Conservation (phyloP, 1,140 invertebrate species). For the Drosophila teissieri region DNA sequence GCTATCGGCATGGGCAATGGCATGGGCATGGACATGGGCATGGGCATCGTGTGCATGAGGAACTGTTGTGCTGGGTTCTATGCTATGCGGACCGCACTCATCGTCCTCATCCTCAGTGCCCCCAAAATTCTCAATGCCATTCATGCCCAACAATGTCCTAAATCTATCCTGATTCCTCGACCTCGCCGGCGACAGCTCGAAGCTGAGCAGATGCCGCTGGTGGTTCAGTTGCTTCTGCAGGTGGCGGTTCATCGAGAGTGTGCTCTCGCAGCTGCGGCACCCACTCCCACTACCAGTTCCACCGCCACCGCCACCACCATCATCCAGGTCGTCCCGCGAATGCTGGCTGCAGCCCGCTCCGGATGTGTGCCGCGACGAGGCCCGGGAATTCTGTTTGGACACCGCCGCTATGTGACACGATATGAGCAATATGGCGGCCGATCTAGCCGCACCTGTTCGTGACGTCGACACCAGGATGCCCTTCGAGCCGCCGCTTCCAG, state of each 20-base stretch:
- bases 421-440: constrained; percentile 95
- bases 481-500: constrained; percentile 62
- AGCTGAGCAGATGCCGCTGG: constrained; percentile 83
- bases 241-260: constrained; percentile 82
- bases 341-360: constrained; percentile 82
- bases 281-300: constrained; percentile 56
- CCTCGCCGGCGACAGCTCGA: constrained; percentile 81
- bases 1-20: constrained; percentile 9
- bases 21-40: not conserved
- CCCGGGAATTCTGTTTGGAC: constrained; percentile 79
- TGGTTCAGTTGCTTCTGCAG: constrained; percentile 84
- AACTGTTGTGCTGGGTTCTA: constrained; percentile 64
- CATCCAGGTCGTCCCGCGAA: constrained; percentile 80
- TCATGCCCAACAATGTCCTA: constrained; percentile 84
- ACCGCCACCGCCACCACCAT: constrained; percentile 34
- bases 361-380: constrained; percentile 79
- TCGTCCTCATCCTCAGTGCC: constrained; percentile 59
- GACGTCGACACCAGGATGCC: constrained; percentile 89
- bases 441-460: constrained; percentile 94
- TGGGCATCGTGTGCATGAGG: constrained; percentile 12
- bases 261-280: constrained; percentile 83
- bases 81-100: constrained; percentile 80
- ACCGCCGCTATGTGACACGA: constrained; percentile 90
- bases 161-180: constrained; percentile 84
- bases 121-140: constrained; percentile 81